These are phyloP conservation scores for Bubalus kerabau DNA, from an alignment of 2,113 vertebrate genomes.

Conservation along the genomic window DNA sequence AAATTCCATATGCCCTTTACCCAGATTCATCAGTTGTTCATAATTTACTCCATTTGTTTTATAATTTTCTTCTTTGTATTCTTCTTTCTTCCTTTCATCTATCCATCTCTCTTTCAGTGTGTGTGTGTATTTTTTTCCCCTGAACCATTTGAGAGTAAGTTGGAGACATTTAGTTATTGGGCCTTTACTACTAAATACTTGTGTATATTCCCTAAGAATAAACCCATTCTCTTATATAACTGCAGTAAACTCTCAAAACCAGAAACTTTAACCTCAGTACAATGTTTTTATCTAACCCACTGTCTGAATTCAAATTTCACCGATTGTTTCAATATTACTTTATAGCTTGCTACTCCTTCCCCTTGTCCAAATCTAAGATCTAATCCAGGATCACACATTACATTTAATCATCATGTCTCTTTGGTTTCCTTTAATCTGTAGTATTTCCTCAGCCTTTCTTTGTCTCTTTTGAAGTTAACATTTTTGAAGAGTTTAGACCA, in stretches of 20 bases:
- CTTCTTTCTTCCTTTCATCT: background rate
- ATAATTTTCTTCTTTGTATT: background rate
- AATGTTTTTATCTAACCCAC: background rate
- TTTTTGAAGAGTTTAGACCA: background rate
- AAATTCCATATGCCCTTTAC: background rate
- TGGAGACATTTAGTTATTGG: background rate
- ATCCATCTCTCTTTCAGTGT: background rate
- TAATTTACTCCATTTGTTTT: background rate
- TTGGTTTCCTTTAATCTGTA: background rate
- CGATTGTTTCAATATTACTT: background rate
- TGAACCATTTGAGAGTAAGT: background rate
- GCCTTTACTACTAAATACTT: background rate
- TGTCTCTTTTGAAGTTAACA: background rate
- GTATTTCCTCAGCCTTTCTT: background rate
- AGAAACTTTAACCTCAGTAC: background rate
- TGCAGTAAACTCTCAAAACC: slow-evolving; percentile 27
- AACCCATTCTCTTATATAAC: background rate
- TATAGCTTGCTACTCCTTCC: background rate
- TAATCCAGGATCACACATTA: background rate
- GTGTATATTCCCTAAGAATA: background rate
- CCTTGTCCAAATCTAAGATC: background rate
- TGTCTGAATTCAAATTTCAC: background rate
- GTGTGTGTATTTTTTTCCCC: background rate
- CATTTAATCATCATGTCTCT: background rate
- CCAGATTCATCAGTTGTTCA: background rate